Conservation (phyloP, 2,888 invertebrate genomes). For the Ochropleura leucogaster region DNA sequence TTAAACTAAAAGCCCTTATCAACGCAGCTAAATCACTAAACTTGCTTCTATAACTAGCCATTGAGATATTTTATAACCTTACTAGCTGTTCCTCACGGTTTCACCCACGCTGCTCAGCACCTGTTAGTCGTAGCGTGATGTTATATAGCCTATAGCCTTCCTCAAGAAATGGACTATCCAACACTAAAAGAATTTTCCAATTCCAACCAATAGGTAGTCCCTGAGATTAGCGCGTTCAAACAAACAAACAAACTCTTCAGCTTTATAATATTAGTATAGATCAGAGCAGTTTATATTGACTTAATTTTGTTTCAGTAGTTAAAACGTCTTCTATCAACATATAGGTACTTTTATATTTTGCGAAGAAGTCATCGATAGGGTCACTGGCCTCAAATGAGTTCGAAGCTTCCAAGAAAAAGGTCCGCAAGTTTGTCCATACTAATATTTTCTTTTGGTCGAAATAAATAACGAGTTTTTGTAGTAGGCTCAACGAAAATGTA, state of each 20-base stretch:
- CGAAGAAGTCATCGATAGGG: not conserved
- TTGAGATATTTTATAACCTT: constrained; percentile 67
- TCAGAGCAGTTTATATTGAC: constrained; percentile 57
- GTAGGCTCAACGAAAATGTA: not conserved
- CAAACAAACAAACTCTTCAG: too few relatives aligned
- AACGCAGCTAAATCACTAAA: constrained; percentile 66
- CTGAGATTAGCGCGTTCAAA: too few relatives aligned
- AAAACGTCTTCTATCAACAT: constrained; percentile 15
- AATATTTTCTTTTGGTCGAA: constrained; percentile 16
- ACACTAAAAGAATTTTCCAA: too few relatives aligned
- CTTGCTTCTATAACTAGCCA: constrained; percentile 61
- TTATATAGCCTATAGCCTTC: too few relatives aligned
- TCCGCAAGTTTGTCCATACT: not conserved
- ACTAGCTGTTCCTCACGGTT: too few relatives aligned
- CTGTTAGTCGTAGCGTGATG: too few relatives aligned
- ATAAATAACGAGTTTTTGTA: constrained; percentile 16
- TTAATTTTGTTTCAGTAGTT: constrained; percentile 23
- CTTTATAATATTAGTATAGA: too few relatives aligned
- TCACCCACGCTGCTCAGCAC: too few relatives aligned
- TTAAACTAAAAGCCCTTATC: constrained; percentile 61
- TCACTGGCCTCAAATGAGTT: constrained; percentile 8
- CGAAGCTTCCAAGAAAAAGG: constrained; percentile 23
- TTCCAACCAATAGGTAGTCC: too few relatives aligned
- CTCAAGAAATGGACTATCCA: too few relatives aligned
- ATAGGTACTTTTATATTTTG: constrained; percentile 2